Base-by-base conservation (phyloP, 2,113 vertebrate genomes). In the Heterochromis multidens region DNA sequence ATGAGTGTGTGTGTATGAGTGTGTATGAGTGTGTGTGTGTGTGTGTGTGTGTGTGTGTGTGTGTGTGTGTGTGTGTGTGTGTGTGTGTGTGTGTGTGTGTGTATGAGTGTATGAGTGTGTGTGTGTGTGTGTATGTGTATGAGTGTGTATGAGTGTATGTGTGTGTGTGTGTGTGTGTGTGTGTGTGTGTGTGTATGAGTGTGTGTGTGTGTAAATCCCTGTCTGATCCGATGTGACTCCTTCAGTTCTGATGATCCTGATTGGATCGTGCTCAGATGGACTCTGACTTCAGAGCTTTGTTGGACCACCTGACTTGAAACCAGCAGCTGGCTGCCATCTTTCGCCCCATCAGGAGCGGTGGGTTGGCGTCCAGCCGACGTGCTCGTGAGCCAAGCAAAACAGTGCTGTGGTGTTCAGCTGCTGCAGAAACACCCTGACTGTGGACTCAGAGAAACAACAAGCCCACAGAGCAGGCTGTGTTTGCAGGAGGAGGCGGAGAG, bases 331-430 rank as follows among this genome's bases (percentile, higher is more conserved):
- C 52, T 17, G 31, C 52, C 10, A 6, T 81, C 60, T 46, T 52
- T 63, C 40, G 13, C 67, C 25, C 49, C 40, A 82, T 74, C 54
- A n/a, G 77, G n/a, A 25, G 60, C 52, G 46, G 46, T 59, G 27
- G 82, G 85, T 74, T 58, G 5, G 31, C 40, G 2, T 56, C 74
- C 62, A 81, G 43, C 57, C 4, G 7, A 25, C 12, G 12, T 37
- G 46, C 59, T 57, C 43, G 4, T 8, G 12, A 62, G 82, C 87
- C 88, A 88, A 91, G 19, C 33, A 21, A 79, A 86, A 86, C 62
- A 74, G 58, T 8, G 77, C 84, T 79, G 17, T 57, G 87, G 79
- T 37, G 77, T 87, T 74, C 84, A 63, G 82, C 63, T 46, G 77
- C 59, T 65, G 70, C 49, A 7, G 80, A 72, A 35, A 25, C 65